Evolutionary conservation across 1,140 invertebrate species (phyloP), one percentile per base, ranked within the genome.

Genomic region (Panulirus ornatus): DNA sequence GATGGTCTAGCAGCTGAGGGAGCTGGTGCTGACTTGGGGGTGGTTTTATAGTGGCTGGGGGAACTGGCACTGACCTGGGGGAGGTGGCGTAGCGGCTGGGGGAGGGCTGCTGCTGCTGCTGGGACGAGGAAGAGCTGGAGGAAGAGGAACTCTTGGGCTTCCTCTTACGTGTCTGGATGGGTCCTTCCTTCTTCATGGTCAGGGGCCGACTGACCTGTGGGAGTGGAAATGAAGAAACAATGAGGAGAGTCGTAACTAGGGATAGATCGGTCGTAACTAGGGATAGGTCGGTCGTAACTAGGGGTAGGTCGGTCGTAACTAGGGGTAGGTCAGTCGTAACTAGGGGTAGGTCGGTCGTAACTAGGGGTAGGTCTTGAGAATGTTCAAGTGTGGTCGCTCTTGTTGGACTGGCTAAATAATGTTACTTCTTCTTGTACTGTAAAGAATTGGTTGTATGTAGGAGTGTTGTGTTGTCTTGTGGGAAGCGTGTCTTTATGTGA

Each of bases 161-260:
- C 73, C 99, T 95, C 93, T 99, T 99, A 76, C 99, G 94, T 2
- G 98, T 99, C 93, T 99, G 99, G 78, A 99, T 99, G 2, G 91
- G 91, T 6, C 97, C 97, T 93, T 99, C 98, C 94, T 99, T 99
- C 66, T 98, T 96, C 99, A 99, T 99, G 0, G 98, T 97, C 92
- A 99, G 93, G 0, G 99, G 99, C 91, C 92, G 97, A 92, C 96
- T 96, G 84, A 99, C 96, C 89, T 91, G 81, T 3, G 44, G 51
- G 34, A 6, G 30, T 14, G 79, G 5, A 27, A 63, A 27, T 19
- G 51, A 54, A 16, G 3, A 27, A 19, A 27, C 0, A 58, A 22
- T 58, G 54, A 22, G n/a, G 54, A 58, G 19, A 58, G 54, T 19
- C 0, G 54, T 47, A 47, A 47, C 5, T 47, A 6, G 22, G 22